Base-by-base conservation (phyloP, 1,140 invertebrate genomes). In the Drosophila navojoa region DNA sequence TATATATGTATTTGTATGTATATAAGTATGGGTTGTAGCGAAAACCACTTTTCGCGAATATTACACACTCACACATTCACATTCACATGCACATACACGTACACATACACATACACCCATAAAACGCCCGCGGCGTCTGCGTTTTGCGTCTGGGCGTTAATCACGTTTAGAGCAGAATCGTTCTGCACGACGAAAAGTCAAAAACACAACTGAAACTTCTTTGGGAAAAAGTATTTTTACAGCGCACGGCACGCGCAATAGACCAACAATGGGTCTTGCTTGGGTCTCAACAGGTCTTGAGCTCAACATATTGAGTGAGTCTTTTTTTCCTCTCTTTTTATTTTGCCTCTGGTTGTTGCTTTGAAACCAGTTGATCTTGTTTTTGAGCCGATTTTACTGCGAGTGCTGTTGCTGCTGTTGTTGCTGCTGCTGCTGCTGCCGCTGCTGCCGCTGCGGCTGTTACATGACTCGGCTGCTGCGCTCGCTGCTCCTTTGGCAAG, bases 121-220 rank as follows among this genome's bases (percentile, higher is more conserved):
- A 68, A 52, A 79, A 64, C 58, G 66, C 71, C 63, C 66, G 71
- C 66, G 67, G 71, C 58, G 53, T 49, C 35, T 49, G 38, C 52
- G 53, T 50, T 16, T 19, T 40, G 50, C 57, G 59, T 52, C 40
- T 45, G 40, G 50, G 62, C 40, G 62, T n/a, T 35, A 67, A 45
- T 55, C 52, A 49, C 47, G 66, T 11, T n/a, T 15, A 49, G 71
- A 52, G 67, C 19, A 47, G 82, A 86, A 86, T 82, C 69, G 82
- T 86, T 86, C 82, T 86, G 82, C 79, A 79, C 82, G 84, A 72
- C 82, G 84, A 87, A 86, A 77, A 86, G 82, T 82, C 82, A 87
- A 86, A 86, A 86, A 87, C 82, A 76, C 82, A 86, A 86, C 84
- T 86, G 82, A 87, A 79, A 82, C 82, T 82, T 87, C 82, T 82